Base-by-base conservation (phyloP, 1,140 invertebrate genomes). In the Drosophila willistoni region DNA sequence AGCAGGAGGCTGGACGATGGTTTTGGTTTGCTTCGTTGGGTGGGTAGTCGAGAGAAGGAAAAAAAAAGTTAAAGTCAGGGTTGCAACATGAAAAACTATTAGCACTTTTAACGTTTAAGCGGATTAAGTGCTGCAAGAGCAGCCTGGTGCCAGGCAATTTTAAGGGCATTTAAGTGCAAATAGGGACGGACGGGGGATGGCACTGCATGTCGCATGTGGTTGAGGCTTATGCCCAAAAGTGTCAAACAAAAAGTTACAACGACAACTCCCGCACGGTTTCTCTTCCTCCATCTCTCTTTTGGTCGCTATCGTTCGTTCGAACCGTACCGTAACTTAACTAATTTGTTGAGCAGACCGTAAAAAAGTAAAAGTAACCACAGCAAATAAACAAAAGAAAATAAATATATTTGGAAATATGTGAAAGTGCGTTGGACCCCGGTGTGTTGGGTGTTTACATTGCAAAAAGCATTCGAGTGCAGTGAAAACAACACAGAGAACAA, bases 51-150 rank as follows among this genome's bases (percentile, higher is more conserved):
- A 5, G 12, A 12, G 36, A 51, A 22, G 12, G 19, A 22, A 47
- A 51, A 51, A 51, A 51, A 51, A 22, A 22, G 44, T 51, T 51
- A 62, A 85, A 87, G 83, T 87, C 84, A 84, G 84, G 77, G 84
- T 72, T 89, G 84, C 65, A 75, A 84, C 84, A 81, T 80, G 77
- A 61, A 89, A 89, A 89, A 89, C 84, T 89, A 89, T 89, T 89
- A 89, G 84, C 84, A 89, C 81, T 84, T 85, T 89, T 71, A 84
- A 75, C 85, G 71, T 84, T 90, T 89, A 89, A 89, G 84, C 80
- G 84, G 84, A 84, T 89, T 89, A 89, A 84, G 68, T 77, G 44
- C 67, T 55, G 70, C 77, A 79, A 51, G 13, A 65, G 64, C 77
- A 51, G 44, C 44, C 44, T 51, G 44, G 44, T 22, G 3, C 44